Conservation (phyloP, 2,113 vertebrate genomes). For the Panthera tigris region DNA sequence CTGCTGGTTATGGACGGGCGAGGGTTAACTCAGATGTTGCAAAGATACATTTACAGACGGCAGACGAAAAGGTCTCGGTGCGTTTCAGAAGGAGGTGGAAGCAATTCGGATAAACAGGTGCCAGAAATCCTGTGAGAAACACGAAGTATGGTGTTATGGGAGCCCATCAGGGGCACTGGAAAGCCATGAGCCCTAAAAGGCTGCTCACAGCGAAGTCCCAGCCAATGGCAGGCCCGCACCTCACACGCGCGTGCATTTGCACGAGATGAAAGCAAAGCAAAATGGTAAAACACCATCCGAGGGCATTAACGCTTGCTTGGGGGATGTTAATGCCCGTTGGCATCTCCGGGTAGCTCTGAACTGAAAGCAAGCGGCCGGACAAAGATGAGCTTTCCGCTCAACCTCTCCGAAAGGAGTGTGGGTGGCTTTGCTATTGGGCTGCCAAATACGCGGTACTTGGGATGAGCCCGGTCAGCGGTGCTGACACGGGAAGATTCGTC, state of each 20-base stretch:
- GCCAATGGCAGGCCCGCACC: neutral
- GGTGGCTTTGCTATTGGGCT: neutral
- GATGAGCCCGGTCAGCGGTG: neutral
- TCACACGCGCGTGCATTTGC: fast-evolving
- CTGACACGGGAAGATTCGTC: neutral
- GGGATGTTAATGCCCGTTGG: neutral
- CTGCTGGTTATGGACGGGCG: neutral
- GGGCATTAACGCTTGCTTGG: neutral
- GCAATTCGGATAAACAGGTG: neutral
- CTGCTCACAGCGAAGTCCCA: neutral
- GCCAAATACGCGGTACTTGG: neutral
- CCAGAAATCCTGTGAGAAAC: neutral
- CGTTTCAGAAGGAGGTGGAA: neutral
- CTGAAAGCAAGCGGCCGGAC: neutral
- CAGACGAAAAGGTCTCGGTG: neutral
- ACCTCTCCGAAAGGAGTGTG: neutral
- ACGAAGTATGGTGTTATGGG: neutral
- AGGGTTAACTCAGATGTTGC: neutral
- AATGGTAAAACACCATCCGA: neutral
- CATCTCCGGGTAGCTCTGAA: neutral
- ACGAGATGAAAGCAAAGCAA: neutral
- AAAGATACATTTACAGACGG: neutral
- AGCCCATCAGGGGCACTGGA: neutral
- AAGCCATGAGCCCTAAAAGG: neutral
- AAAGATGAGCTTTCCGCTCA: neutral